Evolutionary conservation across 2,797 vertebrate species (phyloP).

Genomic region (Gephyroberyx darwinii): DNA sequence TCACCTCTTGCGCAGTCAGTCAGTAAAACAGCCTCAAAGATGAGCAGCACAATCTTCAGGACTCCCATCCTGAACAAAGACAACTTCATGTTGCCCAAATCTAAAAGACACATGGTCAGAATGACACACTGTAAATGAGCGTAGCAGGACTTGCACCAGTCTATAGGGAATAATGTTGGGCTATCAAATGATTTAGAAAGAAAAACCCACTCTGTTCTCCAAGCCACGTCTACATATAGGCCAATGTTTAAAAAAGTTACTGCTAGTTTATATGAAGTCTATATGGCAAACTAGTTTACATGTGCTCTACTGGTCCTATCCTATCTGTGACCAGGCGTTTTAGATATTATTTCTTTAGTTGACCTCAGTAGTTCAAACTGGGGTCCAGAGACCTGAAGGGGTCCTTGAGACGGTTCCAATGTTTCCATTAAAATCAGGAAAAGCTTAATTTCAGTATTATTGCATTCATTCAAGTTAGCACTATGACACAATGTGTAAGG

Average conservation of each 20-base stretch:
- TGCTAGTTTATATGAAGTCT: not conserved
- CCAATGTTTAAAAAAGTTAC: not conserved
- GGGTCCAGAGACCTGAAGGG: not conserved
- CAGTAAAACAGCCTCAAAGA: constrained; percentile 72
- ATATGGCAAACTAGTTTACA: not conserved
- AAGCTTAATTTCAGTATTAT: no score
- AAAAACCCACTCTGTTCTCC: not conserved
- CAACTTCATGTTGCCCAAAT: constrained; percentile 63
- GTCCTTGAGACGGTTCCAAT: no score
- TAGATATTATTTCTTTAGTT: no score
- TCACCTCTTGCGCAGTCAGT: constrained; percentile 77
- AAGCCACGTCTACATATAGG: not conserved
- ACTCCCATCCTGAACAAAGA: constrained; percentile 67
- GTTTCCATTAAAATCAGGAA: no score
- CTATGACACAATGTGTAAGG: no score
- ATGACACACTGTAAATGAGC: constrained; percentile 23
- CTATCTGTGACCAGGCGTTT: not conserved
- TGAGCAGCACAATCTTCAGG: constrained; percentile 71
- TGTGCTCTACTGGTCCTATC: not conserved
- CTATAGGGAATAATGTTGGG: not conserved
- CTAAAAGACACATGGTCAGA: constrained; percentile 64
- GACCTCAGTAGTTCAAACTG: not conserved
- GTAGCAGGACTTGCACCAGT: not conserved
- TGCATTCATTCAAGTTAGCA: no score
- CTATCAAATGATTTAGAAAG: not conserved